Conservation (phyloP, 2,888 invertebrate genomes). For the Drosophila fulvimacula region DNA sequence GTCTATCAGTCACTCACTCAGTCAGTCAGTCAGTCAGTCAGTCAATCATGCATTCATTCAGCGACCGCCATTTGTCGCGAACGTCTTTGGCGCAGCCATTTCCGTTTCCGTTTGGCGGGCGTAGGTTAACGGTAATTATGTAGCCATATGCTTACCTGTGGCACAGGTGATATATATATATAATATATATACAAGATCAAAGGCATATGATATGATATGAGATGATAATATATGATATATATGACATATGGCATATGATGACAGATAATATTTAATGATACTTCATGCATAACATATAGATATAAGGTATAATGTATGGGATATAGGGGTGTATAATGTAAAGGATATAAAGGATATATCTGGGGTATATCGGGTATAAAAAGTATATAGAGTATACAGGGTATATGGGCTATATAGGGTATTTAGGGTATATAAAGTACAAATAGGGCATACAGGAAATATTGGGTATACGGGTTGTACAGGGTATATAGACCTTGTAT, state of each 20-base stretch:
- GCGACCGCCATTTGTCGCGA: constrained; percentile 58
- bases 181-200: no score
- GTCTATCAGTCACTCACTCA: constrained; percentile 20
- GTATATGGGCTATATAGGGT: constrained; percentile 16
- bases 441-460: neutral
- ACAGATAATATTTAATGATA: no score
- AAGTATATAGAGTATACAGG: neutral
- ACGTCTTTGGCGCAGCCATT: constrained; percentile 48
- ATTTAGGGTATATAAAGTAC: neutral
- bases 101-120: constrained; percentile 58
- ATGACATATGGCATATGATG: neutral
- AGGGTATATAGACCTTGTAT: neutral
- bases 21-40: constrained; percentile 16
- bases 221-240: constrained; percentile 1
- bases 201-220: neutral
- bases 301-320: no score
- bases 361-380: neutral
- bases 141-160: constrained; percentile 3
- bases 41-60: constrained; percentile 27
- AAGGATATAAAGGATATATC: no score
- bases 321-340: no score
- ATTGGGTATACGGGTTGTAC: neutral
- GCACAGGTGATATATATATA: neutral
- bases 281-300: no score
- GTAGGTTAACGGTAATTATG: constrained; percentile 23